phyloP scores from a whole-genome alignment of 2,888 invertebrate genomes.

The Luperina nickerlii region DNA sequence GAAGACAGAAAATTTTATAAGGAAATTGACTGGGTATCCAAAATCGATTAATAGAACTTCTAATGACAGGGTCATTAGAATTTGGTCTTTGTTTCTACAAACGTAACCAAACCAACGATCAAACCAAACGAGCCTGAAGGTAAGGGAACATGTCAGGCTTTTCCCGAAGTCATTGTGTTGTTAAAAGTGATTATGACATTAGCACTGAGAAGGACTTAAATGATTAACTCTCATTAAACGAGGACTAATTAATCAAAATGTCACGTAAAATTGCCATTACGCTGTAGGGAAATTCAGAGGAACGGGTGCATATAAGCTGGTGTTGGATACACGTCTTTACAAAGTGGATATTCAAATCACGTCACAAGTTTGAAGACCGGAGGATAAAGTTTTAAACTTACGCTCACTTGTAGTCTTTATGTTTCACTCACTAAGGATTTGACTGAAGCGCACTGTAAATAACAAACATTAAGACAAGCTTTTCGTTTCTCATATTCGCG shows the following conservation, averaged over 20 bases:
- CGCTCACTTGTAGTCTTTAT: slow-evolving; percentile 47
- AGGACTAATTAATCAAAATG: not conserved
- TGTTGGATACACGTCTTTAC: slow-evolving; percentile 31
- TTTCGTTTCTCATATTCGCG: not conserved
- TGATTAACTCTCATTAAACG: not conserved
- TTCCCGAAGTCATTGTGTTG: no score
- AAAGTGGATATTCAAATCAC: slow-evolving; percentile 56
- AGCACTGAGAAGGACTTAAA: not conserved
- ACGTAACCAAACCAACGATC: no score
- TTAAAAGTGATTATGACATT: not conserved
- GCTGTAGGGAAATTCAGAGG: not conserved
- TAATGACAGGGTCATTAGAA: not conserved
- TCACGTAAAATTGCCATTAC: not conserved
- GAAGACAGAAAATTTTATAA: not conserved
- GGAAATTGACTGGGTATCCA: not conserved
- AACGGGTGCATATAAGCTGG: slow-evolving; percentile 21
- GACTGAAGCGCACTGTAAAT: slow-evolving; percentile 31
- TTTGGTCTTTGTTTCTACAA: not conserved
- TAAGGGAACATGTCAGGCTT: no score
- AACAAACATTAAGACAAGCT: slow-evolving; percentile 18
- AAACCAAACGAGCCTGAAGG: no score
- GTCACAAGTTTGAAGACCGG: slow-evolving; percentile 24
- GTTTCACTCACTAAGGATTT: slow-evolving; percentile 53
- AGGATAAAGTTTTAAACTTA: slow-evolving; percentile 51
- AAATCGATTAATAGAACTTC: not conserved